phyloP scores from a whole-genome alignment of 2,113 vertebrate genomes.

The Grammomys dolichurus region DNA sequence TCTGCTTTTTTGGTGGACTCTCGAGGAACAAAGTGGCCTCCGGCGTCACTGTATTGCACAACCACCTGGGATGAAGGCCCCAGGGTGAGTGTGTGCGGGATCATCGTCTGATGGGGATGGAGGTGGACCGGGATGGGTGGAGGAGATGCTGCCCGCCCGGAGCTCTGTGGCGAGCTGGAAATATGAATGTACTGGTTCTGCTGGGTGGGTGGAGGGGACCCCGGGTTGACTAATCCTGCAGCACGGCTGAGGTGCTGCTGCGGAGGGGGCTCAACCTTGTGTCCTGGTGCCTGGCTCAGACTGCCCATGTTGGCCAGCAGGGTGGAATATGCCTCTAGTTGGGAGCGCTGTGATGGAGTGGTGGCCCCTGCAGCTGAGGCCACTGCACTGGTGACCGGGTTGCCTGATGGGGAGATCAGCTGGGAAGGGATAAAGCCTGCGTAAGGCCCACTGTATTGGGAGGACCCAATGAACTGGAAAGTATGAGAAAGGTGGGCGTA shows the following conservation, averaged over 20 bases:
- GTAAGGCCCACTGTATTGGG: constrained; percentile 93
- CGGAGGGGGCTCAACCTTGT: constrained; percentile 87
- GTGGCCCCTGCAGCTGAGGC: constrained; percentile 88
- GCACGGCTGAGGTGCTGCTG: constrained; percentile 90
- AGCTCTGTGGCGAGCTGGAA: constrained; percentile 92
- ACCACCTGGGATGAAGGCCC: constrained; percentile 93
- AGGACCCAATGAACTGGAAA: constrained; percentile 94
- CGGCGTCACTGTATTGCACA: constrained; percentile 92
- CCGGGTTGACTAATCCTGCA: constrained; percentile 90
- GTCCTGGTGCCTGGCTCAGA: constrained; percentile 89
- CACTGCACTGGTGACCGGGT: constrained; percentile 84
- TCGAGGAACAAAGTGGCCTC: constrained; percentile 87
- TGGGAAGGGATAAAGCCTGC: constrained; percentile 94
- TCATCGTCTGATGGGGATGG: constrained; percentile 92
- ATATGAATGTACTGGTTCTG: constrained; percentile 96
- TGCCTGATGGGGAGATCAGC: constrained; percentile 92
- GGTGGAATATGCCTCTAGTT: constrained; percentile 94
- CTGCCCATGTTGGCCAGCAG: constrained; percentile 90
- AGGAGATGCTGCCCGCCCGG: constrained; percentile 90
- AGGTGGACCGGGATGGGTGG: constrained; percentile 92
- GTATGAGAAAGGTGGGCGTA: constrained; percentile 95
- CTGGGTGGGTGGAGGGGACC: constrained; percentile 88
- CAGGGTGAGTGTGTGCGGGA: constrained; percentile 93
- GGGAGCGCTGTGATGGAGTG: constrained; percentile 91
- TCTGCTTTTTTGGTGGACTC: constrained; percentile 90